phyloP scores from a whole-genome alignment of 2,888 invertebrate genomes.

The Dermolepida albohirtum region DNA sequence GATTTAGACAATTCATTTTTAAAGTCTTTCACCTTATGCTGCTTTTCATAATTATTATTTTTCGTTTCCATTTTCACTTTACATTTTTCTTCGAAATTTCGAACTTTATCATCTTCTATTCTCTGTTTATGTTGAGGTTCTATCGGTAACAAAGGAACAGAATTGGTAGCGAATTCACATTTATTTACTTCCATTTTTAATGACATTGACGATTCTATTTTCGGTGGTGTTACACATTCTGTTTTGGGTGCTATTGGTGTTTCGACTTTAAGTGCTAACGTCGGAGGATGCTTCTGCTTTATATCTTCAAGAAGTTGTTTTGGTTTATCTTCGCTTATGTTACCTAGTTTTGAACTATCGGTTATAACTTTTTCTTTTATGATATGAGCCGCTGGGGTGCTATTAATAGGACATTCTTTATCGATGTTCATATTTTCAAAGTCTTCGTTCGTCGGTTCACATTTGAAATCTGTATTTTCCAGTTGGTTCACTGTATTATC shows the following conservation, averaged over 20 bases:
- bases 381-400: neutral
- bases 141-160: conserved; percentile 1
- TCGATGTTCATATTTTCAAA: neutral
- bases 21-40: conserved; percentile 26
- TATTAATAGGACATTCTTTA: conserved; percentile 10
- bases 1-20: conserved; percentile 15
- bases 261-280: conserved; percentile 3
- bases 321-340: conserved; percentile 2
- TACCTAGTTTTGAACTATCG: conserved; percentile 3
- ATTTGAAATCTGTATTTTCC: conserved; percentile 16
- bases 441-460: conserved; percentile 20
- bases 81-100: conserved; percentile 27
- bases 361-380: conserved; percentile 11
- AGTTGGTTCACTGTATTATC: conserved; percentile 7
- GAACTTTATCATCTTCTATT: conserved; percentile 33
- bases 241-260: conserved; percentile 24
- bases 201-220: conserved; percentile 6
- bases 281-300: conserved; percentile 10
- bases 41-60: conserved; percentile 17
- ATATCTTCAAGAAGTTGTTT: conserved; percentile 13
- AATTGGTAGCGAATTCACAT: conserved; percentile 11
- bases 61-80: conserved; percentile 35
- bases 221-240: conserved; percentile 24
- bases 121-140: conserved; percentile 23
- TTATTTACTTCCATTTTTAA: conserved; percentile 28